A percentile compares a stretch with the other conserved stretches of the same genome.
Evolutionary conservation across 2,113 vertebrate species (phyloP).

Genomic region (Sylvicapra grimmia): DNA sequence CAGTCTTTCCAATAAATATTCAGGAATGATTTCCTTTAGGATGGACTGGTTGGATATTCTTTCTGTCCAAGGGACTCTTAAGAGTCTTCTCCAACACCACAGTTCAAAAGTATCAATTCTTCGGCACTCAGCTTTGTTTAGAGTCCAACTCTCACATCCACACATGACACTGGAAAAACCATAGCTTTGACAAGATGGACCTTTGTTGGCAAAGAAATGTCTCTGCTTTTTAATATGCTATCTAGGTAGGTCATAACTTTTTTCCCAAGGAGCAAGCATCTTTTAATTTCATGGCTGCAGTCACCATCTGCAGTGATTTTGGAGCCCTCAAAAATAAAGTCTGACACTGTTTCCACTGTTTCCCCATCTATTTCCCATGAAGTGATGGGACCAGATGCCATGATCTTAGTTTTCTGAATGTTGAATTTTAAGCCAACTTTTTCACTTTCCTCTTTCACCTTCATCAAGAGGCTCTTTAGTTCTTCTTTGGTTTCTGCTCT

Average conservation of each 20-base stretch:
- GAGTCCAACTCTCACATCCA: neutral
- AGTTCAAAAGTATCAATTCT: neutral
- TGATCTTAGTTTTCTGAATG: neutral
- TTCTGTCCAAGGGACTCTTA: neutral
- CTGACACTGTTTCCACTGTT: neutral
- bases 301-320: neutral
- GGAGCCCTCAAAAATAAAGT: neutral
- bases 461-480: neutral
- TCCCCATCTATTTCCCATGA: neutral
- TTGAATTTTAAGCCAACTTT: neutral
- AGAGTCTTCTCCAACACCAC: neutral
- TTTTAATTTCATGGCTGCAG: neutral
- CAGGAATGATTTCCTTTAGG: neutral
- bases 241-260: neutral
- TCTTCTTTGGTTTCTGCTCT: neutral
- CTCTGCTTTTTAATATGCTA: neutral
- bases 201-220: neutral
- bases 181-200: neutral
- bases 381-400: neutral
- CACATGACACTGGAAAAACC: neutral
- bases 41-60: neutral
- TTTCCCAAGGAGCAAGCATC: neutral
- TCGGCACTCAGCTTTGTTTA: neutral
- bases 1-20: neutral
- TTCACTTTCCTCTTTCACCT: neutral